phyloP scores from a whole-genome alignment of 2,797 vertebrate species.

The Mus caroli region DNA sequence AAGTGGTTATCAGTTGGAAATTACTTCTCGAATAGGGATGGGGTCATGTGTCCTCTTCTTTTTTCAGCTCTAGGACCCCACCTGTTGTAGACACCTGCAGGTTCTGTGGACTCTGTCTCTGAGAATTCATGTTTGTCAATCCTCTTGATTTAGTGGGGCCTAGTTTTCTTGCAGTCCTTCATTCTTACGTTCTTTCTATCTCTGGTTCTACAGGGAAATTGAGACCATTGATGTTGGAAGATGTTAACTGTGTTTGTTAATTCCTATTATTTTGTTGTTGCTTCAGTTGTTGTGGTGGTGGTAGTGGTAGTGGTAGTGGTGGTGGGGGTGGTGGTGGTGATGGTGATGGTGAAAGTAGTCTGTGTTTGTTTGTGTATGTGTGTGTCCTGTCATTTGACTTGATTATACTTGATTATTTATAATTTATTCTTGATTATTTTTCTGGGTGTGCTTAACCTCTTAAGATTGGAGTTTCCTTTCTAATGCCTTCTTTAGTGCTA shows the following conservation, averaged over 20 bases:
- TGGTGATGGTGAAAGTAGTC: background rate
- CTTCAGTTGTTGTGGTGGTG: background rate
- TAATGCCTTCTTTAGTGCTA: background rate
- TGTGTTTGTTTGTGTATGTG: background rate
- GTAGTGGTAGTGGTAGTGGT: accelerated
- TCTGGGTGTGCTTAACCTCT: background rate
- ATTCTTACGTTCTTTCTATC: background rate
- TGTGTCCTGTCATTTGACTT: background rate
- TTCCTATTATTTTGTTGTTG: background rate
- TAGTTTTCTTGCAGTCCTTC: background rate
- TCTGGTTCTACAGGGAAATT: background rate
- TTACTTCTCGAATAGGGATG: background rate
- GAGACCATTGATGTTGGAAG: background rate
- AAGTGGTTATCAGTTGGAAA: background rate
- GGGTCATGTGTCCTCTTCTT: background rate
- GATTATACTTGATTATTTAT: background rate
- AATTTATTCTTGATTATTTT: background rate
- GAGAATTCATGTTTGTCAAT: background rate
- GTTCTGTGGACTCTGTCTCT: background rate
- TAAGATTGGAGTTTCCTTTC: background rate
- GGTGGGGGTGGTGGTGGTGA: background rate
- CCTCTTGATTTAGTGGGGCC: background rate
- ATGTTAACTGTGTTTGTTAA: background rate
- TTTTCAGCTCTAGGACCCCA: background rate
- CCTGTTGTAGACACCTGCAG: background rate